Conservation (phyloP, 1,140 invertebrate species). For the Drosophila neocordata region DNA sequence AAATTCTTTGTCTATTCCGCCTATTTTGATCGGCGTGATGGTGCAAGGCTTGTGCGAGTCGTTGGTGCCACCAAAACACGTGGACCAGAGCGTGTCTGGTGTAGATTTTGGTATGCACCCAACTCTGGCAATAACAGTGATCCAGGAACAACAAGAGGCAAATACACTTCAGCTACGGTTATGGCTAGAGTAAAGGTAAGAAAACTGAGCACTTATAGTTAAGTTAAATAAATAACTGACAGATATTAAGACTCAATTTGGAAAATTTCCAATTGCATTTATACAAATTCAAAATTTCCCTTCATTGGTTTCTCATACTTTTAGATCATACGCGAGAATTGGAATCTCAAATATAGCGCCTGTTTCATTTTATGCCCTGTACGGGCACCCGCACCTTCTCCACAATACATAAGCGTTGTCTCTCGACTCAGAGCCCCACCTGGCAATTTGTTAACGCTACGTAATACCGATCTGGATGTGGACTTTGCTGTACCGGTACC, state of each 20-base stretch:
- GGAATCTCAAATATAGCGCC: slow-evolving; percentile 96
- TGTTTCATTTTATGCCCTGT: slow-evolving; percentile 93
- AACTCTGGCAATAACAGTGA: slow-evolving; percentile 57
- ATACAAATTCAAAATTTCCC: too few relatives aligned
- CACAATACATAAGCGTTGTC: slow-evolving; percentile 88
- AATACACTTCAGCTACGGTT: slow-evolving; percentile 87
- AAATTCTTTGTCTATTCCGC: slow-evolving; percentile 97
- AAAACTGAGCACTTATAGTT: too few relatives aligned
- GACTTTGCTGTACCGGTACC: slow-evolving; percentile 54
- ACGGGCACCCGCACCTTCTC: slow-evolving; percentile 85
- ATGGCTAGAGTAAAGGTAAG: slow-evolving; percentile 90
- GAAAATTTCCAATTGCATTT: too few relatives aligned
- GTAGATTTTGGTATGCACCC: slow-evolving; percentile 90
- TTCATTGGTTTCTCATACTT: too few relatives aligned
- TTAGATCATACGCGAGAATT: slow-evolving; percentile 94
- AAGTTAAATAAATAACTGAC: neutral
- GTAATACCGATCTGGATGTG: slow-evolving; percentile 84
- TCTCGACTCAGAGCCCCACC: slow-evolving; percentile 85
- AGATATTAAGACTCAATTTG: too few relatives aligned
- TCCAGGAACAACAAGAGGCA: slow-evolving; percentile 51
- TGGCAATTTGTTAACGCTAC: slow-evolving; percentile 86
- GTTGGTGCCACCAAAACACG: slow-evolving; percentile 94
- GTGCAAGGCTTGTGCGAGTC: slow-evolving; percentile 88
- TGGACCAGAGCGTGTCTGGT: slow-evolving; percentile 92
- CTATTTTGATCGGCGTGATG: slow-evolving; percentile 90